phyloP scores from a whole-genome alignment of 2,797 vertebrate species.

The Enteromius radiatus region DNA sequence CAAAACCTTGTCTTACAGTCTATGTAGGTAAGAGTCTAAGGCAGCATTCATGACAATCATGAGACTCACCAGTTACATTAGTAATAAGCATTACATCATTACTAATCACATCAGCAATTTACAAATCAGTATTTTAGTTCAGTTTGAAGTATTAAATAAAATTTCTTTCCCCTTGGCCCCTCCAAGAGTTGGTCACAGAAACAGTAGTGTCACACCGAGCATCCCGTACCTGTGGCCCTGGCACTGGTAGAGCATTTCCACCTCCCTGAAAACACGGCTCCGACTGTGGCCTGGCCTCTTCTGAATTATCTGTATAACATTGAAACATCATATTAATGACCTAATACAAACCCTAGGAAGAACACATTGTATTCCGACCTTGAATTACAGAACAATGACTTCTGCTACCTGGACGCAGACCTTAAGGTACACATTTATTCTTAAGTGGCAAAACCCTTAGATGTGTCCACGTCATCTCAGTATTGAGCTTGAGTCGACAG shows the following conservation, averaged over 20 bases:
- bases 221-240: constrained; percentile 91
- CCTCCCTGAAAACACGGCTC: constrained; percentile 93
- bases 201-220: neutral
- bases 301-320: constrained; percentile 89
- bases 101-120: neutral
- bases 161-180: neutral
- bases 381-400: constrained; percentile 28
- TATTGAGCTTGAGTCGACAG: constrained; percentile 10
- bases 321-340: constrained; percentile 16
- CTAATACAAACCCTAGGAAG: neutral
- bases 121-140: neutral
- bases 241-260: constrained; percentile 99
- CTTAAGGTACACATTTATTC: neutral
- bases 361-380: neutral
- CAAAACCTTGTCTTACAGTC: neutral
- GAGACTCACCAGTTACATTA: neutral
- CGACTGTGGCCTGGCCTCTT: constrained; percentile 94
- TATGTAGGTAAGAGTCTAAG: neutral
- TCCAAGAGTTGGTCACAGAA: neutral
- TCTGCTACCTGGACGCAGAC: neutral
- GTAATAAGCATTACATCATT: neutral
- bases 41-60: neutral
- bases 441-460: neutral
- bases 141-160: neutral
- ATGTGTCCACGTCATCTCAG: neutral